Evolutionary conservation across 2,797 vertebrate genomes (phyloP), one percentile per base, ranked within the genome.

Genomic region (Myripristis jacobus): DNA sequence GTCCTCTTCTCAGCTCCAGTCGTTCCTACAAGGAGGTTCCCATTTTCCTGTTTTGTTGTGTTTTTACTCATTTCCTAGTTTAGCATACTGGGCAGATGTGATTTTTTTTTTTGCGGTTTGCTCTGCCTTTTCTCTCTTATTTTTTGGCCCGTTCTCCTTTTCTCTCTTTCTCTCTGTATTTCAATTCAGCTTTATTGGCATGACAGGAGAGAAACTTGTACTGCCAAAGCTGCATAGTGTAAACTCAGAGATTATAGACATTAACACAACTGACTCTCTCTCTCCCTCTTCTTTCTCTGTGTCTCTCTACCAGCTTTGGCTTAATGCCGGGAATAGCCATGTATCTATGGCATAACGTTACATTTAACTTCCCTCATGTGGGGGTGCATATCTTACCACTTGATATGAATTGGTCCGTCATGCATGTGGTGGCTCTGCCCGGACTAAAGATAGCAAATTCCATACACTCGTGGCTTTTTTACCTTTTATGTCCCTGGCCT

Each of bases 361-460:
- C 88, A 89, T 87, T 87, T 81, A 87, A 88, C 81, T 72, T 82
- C 67, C 81, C 88, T 75, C 73, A 87, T 82, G 86, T 83, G 85
- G 84, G 81, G 19, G 72, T 62, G 58, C 85, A 73, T 87, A 83
- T 85, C 86, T 84, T 77, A 91, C 83, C 90, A 90, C 89, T 90
- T 86, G 89, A 87, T 92, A 87, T 87, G 85, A 91, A 89, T 91
- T 88, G 86, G 82, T 85, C 80, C n/a, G 82, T 84, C 82, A 77
- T 84, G 83, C 55, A 43, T 87, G 81, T 73, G 79, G 81, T 87
- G 75, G 86, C 88, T 89, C 86, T 88, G 90, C 80, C 85, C 81
- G 80, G 65, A 87, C 91, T 93, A 93, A 91, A 93, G 90, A 93
- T 94, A 93, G 91, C 80, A 80, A 86, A 90, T 90, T 92, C 91